phyloP scores from a whole-genome alignment of 2,888 invertebrate species.

The Erebia ligea region DNA sequence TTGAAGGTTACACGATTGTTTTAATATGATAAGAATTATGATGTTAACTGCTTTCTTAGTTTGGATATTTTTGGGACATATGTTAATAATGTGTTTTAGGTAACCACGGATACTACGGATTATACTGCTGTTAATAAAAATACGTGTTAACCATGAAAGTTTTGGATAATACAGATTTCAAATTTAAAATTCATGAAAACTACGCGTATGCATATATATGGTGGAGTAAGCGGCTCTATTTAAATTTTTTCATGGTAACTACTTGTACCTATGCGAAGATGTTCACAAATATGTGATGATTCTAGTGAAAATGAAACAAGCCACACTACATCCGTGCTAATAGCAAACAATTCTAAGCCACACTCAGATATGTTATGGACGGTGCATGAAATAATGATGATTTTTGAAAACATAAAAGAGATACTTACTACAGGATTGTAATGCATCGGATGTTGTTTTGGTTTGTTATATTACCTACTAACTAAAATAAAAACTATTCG shows the following conservation, averaged over 20 bases:
- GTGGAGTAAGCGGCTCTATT: background rate
- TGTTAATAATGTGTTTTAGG: background rate
- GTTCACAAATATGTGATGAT: background rate
- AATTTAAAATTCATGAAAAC: too few relatives aligned
- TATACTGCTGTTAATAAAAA: conserved; percentile 8
- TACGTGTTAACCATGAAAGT: background rate
- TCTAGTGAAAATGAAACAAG: conserved; percentile 1
- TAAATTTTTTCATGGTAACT: too few relatives aligned
- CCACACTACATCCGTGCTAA: background rate
- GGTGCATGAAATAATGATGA: conserved; percentile 6
- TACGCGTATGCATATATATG: background rate
- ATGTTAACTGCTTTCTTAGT: background rate
- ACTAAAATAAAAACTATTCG: background rate
- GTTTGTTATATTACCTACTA: background rate
- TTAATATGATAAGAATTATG: background rate
- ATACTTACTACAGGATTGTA: conserved; percentile 12
- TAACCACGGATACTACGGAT: background rate
- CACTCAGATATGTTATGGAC: background rate
- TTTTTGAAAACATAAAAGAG: background rate
- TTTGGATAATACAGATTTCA: background rate
- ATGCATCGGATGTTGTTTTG: background rate
- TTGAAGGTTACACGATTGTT: conserved; percentile 9
- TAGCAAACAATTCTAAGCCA: conserved; percentile 6
- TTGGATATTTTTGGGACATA: background rate
- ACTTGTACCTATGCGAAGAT: too few relatives aligned